Evolutionary conservation across 2,113 vertebrate species (phyloP).

Genomic region (Poicephalus gulielmi): DNA sequence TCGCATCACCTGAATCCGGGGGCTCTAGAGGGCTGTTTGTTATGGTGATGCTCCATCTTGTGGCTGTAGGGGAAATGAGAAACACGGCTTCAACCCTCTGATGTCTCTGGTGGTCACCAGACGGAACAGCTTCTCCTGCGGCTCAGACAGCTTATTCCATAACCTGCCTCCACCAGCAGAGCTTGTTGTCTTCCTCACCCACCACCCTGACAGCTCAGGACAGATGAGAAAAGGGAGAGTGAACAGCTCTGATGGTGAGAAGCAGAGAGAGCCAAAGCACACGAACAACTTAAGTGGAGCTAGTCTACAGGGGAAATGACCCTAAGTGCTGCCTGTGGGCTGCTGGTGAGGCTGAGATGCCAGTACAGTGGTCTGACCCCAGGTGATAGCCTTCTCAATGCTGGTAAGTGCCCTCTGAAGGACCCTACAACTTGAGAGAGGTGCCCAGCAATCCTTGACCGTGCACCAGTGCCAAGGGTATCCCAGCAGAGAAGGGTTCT

Average conservation of each 20-base stretch:
- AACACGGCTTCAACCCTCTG: fast-evolving
- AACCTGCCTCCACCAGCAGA: background rate
- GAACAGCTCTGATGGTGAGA: background rate
- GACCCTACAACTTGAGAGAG: background rate
- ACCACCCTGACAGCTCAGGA: background rate
- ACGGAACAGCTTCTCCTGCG: background rate
- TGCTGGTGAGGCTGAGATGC: background rate
- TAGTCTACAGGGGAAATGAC: background rate
- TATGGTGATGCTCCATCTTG: constrained; percentile 42
- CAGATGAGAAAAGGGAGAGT: background rate
- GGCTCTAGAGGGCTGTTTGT: background rate
- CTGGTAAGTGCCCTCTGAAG: background rate
- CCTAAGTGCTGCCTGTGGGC: background rate
- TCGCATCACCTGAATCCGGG: background rate
- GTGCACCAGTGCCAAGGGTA: background rate
- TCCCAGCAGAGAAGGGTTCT: background rate
- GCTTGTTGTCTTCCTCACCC: background rate
- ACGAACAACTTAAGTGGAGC: background rate
- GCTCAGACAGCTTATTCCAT: background rate
- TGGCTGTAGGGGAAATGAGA: background rate
- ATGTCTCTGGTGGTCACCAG: background rate
- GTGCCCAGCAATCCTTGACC: background rate
- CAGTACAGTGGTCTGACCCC: fast-evolving
- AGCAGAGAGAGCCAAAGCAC: background rate
- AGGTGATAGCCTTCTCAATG: fast-evolving